Percentiles rank a stretch among this genome's conserved stretches.
phyloP scores from a whole-genome alignment of 2,797 vertebrate genomes.

The Pseudochaenichthys georgianus region DNA sequence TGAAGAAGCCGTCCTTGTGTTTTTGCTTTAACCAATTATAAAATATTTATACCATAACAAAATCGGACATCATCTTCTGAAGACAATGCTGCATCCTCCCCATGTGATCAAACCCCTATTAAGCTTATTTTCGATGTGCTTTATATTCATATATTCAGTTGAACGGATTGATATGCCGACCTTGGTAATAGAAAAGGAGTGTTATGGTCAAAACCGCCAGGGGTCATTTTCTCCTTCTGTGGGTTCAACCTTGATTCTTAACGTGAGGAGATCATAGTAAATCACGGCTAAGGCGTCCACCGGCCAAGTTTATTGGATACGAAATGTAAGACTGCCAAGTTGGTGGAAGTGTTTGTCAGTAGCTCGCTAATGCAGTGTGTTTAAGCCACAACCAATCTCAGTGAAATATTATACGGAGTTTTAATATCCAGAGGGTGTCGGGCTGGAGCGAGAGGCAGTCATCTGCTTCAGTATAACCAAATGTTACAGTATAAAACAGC shows the following conservation, averaged over 20 bases:
- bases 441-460: slow-evolving; percentile 80
- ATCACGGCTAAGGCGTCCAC: slow-evolving; percentile 47
- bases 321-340: slow-evolving; percentile 75
- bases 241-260: slow-evolving; percentile 67
- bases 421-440: slow-evolving; percentile 87
- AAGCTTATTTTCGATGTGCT: not conserved
- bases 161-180: slow-evolving; percentile 44
- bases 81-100: not conserved
- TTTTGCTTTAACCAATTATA: not conserved
- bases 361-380: slow-evolving; percentile 85
- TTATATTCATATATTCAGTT: slow-evolving; percentile 28
- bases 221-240: slow-evolving; percentile 62
- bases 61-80: not conserved
- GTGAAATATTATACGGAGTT: slow-evolving; percentile 83
- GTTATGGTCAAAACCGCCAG: slow-evolving; percentile 42
- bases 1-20: not conserved
- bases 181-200: slow-evolving; percentile 18
- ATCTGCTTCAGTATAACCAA: slow-evolving; percentile 86
- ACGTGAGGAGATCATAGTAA: slow-evolving; percentile 55
- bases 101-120: slow-evolving; percentile 1
- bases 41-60: not conserved
- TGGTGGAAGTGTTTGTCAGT: slow-evolving; percentile 87
- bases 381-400: slow-evolving; percentile 86
- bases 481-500: slow-evolving; percentile 88
- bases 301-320: slow-evolving; percentile 69